Evolutionary conservation across 2,113 vertebrate species (phyloP), one percentile per base, ranked within the genome.

Genomic region (Rhynchopsitta pachyrhyncha): DNA sequence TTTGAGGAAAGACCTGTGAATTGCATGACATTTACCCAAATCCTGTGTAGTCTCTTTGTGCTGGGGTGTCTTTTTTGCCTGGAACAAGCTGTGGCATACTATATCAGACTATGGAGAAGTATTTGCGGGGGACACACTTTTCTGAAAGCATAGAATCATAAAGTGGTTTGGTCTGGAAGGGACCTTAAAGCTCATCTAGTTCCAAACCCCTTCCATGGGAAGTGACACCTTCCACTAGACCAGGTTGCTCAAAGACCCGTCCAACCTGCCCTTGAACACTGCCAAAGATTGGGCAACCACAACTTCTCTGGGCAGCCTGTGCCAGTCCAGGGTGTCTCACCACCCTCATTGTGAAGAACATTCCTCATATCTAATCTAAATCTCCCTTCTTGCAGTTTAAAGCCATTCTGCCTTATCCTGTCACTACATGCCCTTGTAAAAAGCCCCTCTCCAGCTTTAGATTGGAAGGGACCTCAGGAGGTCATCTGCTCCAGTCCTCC

Each of bases 61-160:
- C 11, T 10, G n/a, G 19, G 10, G 2, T 59, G 19, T 24, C 17
- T 41, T 41, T 76, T 73, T 44, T 31, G 28, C 35, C 47, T 9
- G 3, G 33, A 25, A 11, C 28, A 25, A 76, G 31, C 11, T 84
- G 71, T 44, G 27, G 33, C 24, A 10, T 31, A 3, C 15, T 29
- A 57, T 15, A 31, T 25, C 20, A 8, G 29, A 50, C 41, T 10
- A 10, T 0, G 0, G 50, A 64, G 52, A 35, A 52, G 3, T 23
- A 9, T 76, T 49, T 44, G 25, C 16, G 5, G 7, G 46, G 41
- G 10, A 9, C 6, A 31, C 5, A 3, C 3, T 79, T 81, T 80
- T 44, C 60, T 63, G 60, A 29, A 79, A 92, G 27, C 27, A 42
- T 7, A n/a, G 33, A 59, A n/a, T 59, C 14, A 35, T 16, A 35